These are phyloP conservation scores for Cichladusa arquata DNA, from an alignment of 2,113 vertebrate species.

Conservation along the genomic window DNA sequence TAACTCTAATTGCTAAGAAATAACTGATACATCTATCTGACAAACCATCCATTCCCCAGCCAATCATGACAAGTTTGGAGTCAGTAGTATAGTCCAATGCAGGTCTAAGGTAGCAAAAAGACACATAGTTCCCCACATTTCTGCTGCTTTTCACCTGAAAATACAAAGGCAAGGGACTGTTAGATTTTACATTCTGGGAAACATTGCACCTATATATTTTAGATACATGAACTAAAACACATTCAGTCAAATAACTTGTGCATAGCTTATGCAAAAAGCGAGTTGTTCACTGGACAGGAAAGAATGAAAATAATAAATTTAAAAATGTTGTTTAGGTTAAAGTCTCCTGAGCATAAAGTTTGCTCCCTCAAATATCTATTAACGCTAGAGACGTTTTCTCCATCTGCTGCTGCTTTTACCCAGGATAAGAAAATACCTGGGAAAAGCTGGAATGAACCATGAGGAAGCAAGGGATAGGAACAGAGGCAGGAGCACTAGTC, in stretches of 20 bases:
- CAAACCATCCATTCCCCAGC: not conserved
- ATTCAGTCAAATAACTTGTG: not conserved
- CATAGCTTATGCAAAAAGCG: fast-evolving
- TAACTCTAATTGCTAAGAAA: not conserved
- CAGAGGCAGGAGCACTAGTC: not conserved
- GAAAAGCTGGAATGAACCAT: not conserved
- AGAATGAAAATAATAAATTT: not conserved
- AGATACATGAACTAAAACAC: not conserved
- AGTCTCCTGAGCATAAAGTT: not conserved
- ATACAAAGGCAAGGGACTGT: not conserved
- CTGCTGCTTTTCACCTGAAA: not conserved
- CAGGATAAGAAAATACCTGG: not conserved
- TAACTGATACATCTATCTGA: not conserved
- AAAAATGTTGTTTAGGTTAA: not conserved
- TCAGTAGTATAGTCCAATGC: not conserved
- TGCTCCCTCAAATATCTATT: not conserved
- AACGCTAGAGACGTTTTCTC: not conserved
- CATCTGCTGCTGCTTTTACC: not conserved
- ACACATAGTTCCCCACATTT: not conserved
- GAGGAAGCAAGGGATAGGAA: not conserved
- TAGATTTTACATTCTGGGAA: not conserved
- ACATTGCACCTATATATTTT: not conserved
- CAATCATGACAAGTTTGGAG: not conserved
- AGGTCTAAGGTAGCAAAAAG: not conserved
- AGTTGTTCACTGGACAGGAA: not conserved